Evolutionary conservation across 2,888 invertebrate genomes (phyloP).

Genomic region (Melanotus villosus): DNA sequence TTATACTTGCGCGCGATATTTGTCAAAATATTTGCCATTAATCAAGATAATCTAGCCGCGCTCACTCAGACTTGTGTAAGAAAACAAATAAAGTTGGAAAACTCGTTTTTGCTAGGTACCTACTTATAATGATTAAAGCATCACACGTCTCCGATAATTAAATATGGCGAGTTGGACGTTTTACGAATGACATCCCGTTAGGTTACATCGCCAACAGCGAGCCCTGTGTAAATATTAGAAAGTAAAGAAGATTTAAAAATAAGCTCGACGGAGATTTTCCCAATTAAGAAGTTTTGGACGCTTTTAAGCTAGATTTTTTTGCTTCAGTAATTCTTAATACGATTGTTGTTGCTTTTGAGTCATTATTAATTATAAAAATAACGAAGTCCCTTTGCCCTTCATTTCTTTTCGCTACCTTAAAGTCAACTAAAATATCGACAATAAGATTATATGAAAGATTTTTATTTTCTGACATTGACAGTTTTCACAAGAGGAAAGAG

Average conservation of each 20-base stretch:
- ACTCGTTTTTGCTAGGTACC: slow-evolving; percentile 58
- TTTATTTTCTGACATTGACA: too few relatives aligned
- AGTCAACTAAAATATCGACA: neutral
- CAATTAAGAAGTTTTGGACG: slow-evolving; percentile 54
- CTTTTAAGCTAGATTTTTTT: slow-evolving; percentile 41
- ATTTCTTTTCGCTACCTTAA: neutral
- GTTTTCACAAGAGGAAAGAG: too few relatives aligned
- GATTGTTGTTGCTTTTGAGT: slow-evolving; percentile 45
- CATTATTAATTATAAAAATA: slow-evolving; percentile 41
- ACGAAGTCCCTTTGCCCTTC: slow-evolving; percentile 10
- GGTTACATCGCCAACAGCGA: slow-evolving; percentile 19
- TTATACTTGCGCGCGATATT: slow-evolving; percentile 58
- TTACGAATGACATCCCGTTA: slow-evolving; percentile 24
- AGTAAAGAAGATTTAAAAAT: slow-evolving; percentile 48
- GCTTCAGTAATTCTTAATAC: slow-evolving; percentile 44
- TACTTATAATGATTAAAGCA: slow-evolving; percentile 67
- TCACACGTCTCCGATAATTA: slow-evolving; percentile 65
- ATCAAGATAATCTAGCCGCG: slow-evolving; percentile 66
- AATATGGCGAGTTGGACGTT: slow-evolving; percentile 57
- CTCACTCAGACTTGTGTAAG: slow-evolving; percentile 62
- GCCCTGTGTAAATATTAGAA: slow-evolving; percentile 46
- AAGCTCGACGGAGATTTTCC: slow-evolving; percentile 55
- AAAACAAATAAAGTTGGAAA: slow-evolving; percentile 65
- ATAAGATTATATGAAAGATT: too few relatives aligned
- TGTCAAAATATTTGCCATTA: slow-evolving; percentile 68